Evolutionary conservation across 2,888 invertebrate genomes (phyloP).

Genomic region (Tryphoninae sp.): DNA sequence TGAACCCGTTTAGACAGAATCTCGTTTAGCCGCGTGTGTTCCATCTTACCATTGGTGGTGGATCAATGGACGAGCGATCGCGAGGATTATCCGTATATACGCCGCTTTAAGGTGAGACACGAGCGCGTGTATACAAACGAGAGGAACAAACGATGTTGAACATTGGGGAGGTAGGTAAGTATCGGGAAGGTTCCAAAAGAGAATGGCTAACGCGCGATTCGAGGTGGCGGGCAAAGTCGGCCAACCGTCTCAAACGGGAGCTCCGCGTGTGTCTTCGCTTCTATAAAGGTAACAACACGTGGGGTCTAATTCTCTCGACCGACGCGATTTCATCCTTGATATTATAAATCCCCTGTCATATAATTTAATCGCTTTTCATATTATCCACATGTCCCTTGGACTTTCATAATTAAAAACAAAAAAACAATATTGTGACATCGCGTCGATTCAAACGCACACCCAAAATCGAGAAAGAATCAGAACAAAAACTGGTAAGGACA

Average conservation of each 20-base stretch:
- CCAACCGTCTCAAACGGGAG: not conserved
- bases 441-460: not conserved
- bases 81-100: conserved; percentile 37
- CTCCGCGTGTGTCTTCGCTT: not conserved
- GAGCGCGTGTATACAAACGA: not conserved
- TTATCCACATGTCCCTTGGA: conserved; percentile 54
- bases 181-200: not conserved
- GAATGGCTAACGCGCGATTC: conserved; percentile 16
- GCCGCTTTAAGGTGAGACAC: not conserved
- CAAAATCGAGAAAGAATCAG: too few species aligned
- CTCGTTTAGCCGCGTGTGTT: not conserved
- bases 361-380: conserved; percentile 64
- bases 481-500: too few species aligned
- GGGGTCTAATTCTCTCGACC: not conserved
- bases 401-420: conserved; percentile 63
- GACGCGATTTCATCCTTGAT: not conserved
- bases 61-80: not conserved
- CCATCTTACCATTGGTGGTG: conserved; percentile 4
- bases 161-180: not conserved
- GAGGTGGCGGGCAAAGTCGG: conserved; percentile 9
- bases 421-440: conserved; percentile 71
- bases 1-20: conserved; percentile 33
- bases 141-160: not conserved
- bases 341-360: conserved; percentile 32
- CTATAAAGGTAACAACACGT: not conserved